Base-by-base conservation (phyloP, 2,888 invertebrate genomes). In the Biston stratarius region DNA sequence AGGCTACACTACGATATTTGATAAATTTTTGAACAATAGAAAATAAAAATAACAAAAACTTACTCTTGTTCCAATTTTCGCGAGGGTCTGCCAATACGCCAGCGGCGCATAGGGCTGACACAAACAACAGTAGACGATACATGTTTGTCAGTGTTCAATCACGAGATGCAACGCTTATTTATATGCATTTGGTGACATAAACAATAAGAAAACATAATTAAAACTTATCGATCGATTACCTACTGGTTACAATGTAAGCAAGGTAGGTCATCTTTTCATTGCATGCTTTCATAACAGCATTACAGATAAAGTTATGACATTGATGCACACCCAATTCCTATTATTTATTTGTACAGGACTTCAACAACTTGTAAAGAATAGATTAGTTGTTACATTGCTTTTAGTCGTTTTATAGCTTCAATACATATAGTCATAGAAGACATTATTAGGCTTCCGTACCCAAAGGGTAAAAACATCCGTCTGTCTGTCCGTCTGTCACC, bases 61-160 rank as follows among this genome's bases (percentile, higher is more conserved):
- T 52, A 74, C 74, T 55, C 45, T 72, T 72, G 15, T 64, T 61
- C 49, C 69, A 72, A n/a, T 56, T 56, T 15, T 81, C 78, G 49
- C 77, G 74, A 42, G 79, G 74, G 12, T 84, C 83, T 6, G 80
- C 76, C n/a, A 83, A 71, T 58, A 83, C 84, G 55, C 84, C 82
- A 63, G 88, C 87, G 69, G 88, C 81, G 61, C 83, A 74, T 40
- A 79, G 69, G 42, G 77, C 80, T 53, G 83, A 61, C 9, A 76
- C 74, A 68, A 73, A 79, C 73, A 84, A 61, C 76, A 81, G 78
- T 61, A 79, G 71, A 69, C 78, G 77, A 74, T 74, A 71, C 84
- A 85, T 84, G 75, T 57, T 81, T 66, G 74, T 72, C 65, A 74
- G 70, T 81, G 75, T 11, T 8, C 33, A 5, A 61, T 48, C 34